phyloP scores from a whole-genome alignment of 1,140 invertebrate genomes.

The Lethocerus indicus region DNA sequence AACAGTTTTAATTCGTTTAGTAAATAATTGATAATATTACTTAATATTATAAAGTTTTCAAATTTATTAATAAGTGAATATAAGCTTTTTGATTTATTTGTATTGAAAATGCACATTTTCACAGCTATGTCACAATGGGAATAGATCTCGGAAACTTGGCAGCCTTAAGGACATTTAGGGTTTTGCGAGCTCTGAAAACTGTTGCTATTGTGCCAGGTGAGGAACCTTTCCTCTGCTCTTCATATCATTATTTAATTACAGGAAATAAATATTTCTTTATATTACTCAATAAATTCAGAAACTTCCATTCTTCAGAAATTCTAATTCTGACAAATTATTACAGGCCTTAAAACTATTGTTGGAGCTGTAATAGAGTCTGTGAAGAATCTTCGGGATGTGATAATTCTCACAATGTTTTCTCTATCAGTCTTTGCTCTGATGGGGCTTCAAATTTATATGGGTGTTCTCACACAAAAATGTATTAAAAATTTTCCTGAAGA shows the following conservation, averaged over 20 bases:
- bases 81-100: no score
- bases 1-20: no score
- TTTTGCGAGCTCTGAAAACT: slow-evolving; percentile 96
- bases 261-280: no score
- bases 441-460: slow-evolving; percentile 98
- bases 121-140: slow-evolving; percentile 97
- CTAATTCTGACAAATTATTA: slow-evolving; percentile 15
- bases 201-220: slow-evolving; percentile 98
- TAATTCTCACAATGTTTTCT: slow-evolving; percentile 97
- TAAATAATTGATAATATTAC: no score
- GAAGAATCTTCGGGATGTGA: slow-evolving; percentile 97
- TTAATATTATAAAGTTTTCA: no score
- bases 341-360: slow-evolving; percentile 98
- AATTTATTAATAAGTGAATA: no score
- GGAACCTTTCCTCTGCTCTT: slow-evolving; percentile 15
- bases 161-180: slow-evolving; percentile 95
- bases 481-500: slow-evolving; percentile 75
- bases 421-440: slow-evolving; percentile 95
- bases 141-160: slow-evolving; percentile 96
- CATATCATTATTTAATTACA: background rate
- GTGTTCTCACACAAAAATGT: slow-evolving; percentile 92
- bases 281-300: background rate
- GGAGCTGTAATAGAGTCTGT: slow-evolving; percentile 99
- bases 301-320: background rate
- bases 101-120: slow-evolving; percentile 24